These are phyloP conservation scores for Mugil cephalus DNA, from an alignment of 2,113 vertebrate genomes.

Conservation along the genomic window DNA sequence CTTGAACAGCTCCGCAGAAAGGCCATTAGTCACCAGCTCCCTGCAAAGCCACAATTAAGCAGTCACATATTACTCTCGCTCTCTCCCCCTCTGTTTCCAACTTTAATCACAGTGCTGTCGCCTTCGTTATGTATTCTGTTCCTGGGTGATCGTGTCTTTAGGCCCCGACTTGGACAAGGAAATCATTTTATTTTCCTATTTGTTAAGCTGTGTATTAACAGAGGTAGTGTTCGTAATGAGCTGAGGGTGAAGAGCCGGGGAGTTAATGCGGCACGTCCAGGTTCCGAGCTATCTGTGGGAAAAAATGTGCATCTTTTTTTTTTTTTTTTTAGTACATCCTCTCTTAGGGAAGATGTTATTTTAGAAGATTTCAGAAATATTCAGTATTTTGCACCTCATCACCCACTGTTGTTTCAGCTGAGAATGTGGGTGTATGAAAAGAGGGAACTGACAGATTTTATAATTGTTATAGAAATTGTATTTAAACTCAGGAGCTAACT, in stretches of 20 bases:
- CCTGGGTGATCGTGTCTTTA: conserved; percentile 73
- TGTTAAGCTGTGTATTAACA: conserved; percentile 69
- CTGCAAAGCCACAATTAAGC: conserved; percentile 83
- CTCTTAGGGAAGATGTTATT: conserved; percentile 58
- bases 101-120: conserved; percentile 77
- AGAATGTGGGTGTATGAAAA: conserved; percentile 69
- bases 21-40: conserved; percentile 82
- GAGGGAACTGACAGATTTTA: conserved; percentile 74
- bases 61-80: conserved; percentile 74
- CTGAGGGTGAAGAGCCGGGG: conserved; percentile 4
- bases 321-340: conserved; percentile 34
- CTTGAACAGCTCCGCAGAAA: conserved; percentile 79
- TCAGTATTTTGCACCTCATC: conserved; percentile 67
- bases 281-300: conserved; percentile 29
- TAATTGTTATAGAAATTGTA: conserved; percentile 79
- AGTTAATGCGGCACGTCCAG: conserved; percentile 7
- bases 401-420: conserved; percentile 67
- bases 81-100: conserved; percentile 61
- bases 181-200: conserved; percentile 76
- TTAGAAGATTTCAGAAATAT: conserved; percentile 65
- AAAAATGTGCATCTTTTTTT: conserved; percentile 23
- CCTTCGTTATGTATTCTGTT: conserved; percentile 71
- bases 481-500: conserved; percentile 76
- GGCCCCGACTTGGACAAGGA: conserved; percentile 63
- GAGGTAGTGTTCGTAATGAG: conserved; percentile 28